Evolutionary conservation across 2,797 vertebrate genomes (phyloP).

Genomic region (Kryptopterus vitreolus): DNA sequence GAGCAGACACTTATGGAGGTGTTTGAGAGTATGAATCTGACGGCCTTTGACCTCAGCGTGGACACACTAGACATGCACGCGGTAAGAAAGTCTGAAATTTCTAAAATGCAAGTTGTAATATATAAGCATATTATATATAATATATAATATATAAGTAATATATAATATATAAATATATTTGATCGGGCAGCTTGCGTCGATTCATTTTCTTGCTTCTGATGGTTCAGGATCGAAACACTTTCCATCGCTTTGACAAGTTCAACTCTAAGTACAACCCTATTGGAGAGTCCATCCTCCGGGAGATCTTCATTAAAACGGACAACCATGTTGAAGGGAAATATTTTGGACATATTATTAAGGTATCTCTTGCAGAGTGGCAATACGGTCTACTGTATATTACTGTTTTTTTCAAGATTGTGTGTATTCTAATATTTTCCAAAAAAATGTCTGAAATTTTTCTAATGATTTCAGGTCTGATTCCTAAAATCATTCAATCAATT

Average conservation of each 20-base stretch:
- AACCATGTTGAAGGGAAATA: slow-evolving; percentile 87
- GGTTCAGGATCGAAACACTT: slow-evolving; percentile 83
- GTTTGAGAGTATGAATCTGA: slow-evolving; percentile 84
- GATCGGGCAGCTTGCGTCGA: neutral
- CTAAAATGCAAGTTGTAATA: neutral
- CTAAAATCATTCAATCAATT: neutral
- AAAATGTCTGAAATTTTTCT: neutral
- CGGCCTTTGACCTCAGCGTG: slow-evolving; percentile 86
- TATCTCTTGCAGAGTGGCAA: slow-evolving; percentile 42
- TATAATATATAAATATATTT: no score
- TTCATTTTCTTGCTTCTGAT: neutral
- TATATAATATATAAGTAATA: no score
- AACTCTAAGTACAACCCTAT: slow-evolving; percentile 90
- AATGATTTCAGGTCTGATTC: neutral
- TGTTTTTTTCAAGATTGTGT: neutral
- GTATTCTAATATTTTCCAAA: neutral
- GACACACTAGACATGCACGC: slow-evolving; percentile 88
- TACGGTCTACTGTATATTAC: neutral
- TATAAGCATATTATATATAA: no score
- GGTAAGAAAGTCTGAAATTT: slow-evolving; percentile 67
- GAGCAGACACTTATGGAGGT: slow-evolving; percentile 82
- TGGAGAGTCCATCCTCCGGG: slow-evolving; percentile 84
- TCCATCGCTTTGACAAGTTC: slow-evolving; percentile 90
- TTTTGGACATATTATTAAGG: slow-evolving; percentile 88
- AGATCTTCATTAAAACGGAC: slow-evolving; percentile 87